These are phyloP conservation scores for Abramis brama DNA, from an alignment of 2,113 vertebrate genomes.

Conservation along the genomic window DNA sequence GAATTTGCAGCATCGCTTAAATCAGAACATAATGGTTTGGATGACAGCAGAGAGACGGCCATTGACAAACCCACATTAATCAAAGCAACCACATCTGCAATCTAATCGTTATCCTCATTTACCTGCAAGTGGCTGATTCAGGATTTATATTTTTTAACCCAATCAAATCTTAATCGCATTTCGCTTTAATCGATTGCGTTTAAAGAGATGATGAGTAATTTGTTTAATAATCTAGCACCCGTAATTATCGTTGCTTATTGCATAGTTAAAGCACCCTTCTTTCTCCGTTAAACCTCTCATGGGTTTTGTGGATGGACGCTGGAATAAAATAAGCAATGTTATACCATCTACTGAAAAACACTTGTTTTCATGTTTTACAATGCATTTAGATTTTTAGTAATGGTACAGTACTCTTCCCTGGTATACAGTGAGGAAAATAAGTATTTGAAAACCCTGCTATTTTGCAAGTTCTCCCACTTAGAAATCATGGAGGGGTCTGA, in stretches of 20 bases:
- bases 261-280: neutral
- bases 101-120: conserved; percentile 50
- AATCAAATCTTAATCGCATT: conserved; percentile 41
- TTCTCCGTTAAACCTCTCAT: neutral
- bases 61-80: conserved; percentile 47
- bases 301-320: neutral
- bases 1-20: conserved; percentile 39
- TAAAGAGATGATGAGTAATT: conserved; percentile 46
- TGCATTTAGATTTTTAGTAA: neutral
- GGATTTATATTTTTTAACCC: conserved; percentile 45
- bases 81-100: conserved; percentile 41
- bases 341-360: neutral
- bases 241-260: conserved; percentile 12
- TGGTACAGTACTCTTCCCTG: neutral
- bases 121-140: conserved; percentile 50
- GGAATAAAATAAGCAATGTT: conserved; percentile 3
- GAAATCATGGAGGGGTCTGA: too few relatives aligned
- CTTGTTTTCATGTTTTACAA: neutral
- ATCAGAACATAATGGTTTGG: conserved; percentile 45
- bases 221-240: conserved; percentile 29
- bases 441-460: too few relatives aligned
- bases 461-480: too few relatives aligned
- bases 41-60: conserved; percentile 38
- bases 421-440: too few relatives aligned
- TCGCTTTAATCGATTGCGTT: conserved; percentile 28